Conservation (phyloP, 1,140 invertebrate genomes). For the Drosophila prosaltans region DNA sequence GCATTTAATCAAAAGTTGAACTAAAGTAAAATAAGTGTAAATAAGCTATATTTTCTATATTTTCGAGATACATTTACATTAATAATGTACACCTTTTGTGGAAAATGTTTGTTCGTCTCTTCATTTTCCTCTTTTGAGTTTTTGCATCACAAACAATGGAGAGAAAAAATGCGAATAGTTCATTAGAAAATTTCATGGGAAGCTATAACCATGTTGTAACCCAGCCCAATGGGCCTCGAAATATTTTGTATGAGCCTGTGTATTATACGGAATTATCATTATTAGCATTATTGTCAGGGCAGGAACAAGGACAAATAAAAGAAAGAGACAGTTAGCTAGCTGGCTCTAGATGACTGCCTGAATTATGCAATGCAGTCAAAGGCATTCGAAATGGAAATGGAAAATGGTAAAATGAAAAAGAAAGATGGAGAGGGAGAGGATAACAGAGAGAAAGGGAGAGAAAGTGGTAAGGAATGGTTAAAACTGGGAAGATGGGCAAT, state of each 20-base stretch:
- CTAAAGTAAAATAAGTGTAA: no score
- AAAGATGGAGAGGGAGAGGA: background rate
- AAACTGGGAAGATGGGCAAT: background rate
- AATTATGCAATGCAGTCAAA: conserved; percentile 56
- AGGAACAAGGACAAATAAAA: conserved; percentile 9
- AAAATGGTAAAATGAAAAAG: background rate
- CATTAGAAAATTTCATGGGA: conserved; percentile 39
- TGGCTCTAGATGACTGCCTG: conserved; percentile 16
- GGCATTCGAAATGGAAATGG: conserved; percentile 19
- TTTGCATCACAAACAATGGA: background rate
- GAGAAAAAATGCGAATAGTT: conserved; percentile 35
- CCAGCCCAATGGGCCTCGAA: conserved; percentile 49
- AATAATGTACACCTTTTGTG: no score
- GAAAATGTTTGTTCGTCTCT: no score
- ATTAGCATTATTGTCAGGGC: conserved; percentile 61
- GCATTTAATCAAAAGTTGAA: no score
- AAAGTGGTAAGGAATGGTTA: conserved; percentile 29
- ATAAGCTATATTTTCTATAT: no score
- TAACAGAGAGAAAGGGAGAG: background rate
- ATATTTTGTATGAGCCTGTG: conserved; percentile 49
- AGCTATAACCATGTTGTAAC: conserved; percentile 14
- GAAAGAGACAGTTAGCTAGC: background rate
- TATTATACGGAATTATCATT: conserved; percentile 55
- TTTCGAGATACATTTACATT: no score
- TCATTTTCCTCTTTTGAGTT: background rate